These are phyloP conservation scores for Cherax quadricarinatus DNA, from an alignment of 1,140 invertebrate species.

Conservation along the genomic window DNA sequence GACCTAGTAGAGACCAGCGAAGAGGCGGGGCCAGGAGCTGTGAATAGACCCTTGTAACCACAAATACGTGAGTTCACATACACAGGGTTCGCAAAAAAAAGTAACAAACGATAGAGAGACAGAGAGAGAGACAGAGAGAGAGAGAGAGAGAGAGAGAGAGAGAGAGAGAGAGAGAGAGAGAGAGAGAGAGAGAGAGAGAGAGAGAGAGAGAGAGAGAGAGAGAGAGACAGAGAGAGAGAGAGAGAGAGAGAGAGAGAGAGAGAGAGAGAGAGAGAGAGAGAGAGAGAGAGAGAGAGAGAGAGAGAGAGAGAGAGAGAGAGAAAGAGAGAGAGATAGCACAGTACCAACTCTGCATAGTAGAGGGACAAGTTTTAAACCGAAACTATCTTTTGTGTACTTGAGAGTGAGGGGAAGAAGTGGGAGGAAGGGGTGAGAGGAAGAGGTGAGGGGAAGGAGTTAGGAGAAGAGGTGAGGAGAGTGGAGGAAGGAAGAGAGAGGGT, in stretches of 20 bases:
- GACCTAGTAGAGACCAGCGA: too few relatives aligned
- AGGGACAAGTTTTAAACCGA: neutral
- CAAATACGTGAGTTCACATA: too few relatives aligned
- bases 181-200: neutral
- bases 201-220: constrained; percentile 5
- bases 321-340: neutral
- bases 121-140: constrained; percentile 1
- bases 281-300: constrained; percentile 13
- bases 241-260: neutral
- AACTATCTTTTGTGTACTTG: neutral
- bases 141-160: constrained; percentile 5
- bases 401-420: too few relatives aligned
- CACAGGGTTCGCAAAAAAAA: too few relatives aligned
- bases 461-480: neutral
- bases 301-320: neutral
- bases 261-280: neutral
- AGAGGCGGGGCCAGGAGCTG: too few relatives aligned
- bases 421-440: too few relatives aligned
- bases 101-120: neutral
- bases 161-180: neutral
- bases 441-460: neutral
- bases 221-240: neutral
- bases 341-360: neutral
- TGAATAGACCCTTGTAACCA: too few relatives aligned
- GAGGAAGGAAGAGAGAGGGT: neutral